These are phyloP conservation scores for Pituophis catenifer DNA, from an alignment of 2,113 vertebrate species.

Conservation along the genomic window DNA sequence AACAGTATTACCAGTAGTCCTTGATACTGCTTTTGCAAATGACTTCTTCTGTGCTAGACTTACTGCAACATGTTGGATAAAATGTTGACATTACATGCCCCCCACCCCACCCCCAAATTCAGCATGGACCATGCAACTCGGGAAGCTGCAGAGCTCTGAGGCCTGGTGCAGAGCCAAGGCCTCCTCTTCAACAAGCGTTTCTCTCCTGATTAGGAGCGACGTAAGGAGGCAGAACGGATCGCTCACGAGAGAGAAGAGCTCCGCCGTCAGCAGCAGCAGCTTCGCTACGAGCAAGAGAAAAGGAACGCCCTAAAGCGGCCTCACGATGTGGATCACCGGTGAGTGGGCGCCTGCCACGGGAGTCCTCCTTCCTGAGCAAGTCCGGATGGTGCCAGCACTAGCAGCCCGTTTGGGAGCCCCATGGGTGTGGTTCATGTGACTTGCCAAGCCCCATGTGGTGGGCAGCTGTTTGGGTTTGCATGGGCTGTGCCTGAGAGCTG, in stretches of 20 bases:
- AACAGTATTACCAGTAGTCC: too few relatives aligned
- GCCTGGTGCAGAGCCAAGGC: not conserved
- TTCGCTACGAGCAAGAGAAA: conserved; percentile 97
- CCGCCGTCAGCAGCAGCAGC: conserved; percentile 92
- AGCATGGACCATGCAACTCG: not conserved
- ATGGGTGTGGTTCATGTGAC: accelerated
- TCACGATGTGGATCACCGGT: conserved; percentile 93
- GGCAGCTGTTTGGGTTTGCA: not conserved
- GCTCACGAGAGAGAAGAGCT: conserved; percentile 92
- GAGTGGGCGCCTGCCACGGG: not conserved
- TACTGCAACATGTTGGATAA: not conserved
- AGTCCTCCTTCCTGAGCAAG: not conserved
- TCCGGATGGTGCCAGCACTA: not conserved
- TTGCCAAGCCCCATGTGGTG: not conserved
- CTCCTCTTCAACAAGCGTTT: accelerated
- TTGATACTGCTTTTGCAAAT: not conserved
- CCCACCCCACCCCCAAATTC: not conserved
- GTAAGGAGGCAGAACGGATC: conserved; percentile 93
- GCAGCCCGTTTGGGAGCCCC: not conserved
- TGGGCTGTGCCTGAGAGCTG: not conserved
- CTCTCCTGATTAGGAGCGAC: conserved; percentile 78
- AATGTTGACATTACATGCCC: not conserved
- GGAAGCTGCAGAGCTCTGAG: not conserved
- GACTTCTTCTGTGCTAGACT: not conserved
- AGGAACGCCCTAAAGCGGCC: conserved; percentile 92